phyloP scores from a whole-genome alignment of 2,888 invertebrate genomes.

The Pterostichus madidus region DNA sequence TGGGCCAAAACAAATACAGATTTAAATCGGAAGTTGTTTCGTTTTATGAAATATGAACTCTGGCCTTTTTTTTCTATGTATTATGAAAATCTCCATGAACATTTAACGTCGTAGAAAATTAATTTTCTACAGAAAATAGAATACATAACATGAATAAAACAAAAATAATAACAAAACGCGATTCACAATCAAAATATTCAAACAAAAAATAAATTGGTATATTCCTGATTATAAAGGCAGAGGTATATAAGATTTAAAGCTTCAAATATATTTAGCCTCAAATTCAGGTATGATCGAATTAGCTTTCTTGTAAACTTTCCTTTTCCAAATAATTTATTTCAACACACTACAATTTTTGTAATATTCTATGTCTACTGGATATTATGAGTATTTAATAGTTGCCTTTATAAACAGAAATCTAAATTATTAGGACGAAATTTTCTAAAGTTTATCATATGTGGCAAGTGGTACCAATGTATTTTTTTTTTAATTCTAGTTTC shows the following conservation, averaged over 20 bases:
- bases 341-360: constrained; percentile 1
- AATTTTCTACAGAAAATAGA: constrained; percentile 42
- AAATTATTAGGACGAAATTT: constrained; percentile 13
- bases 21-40: not conserved
- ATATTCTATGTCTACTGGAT: constrained; percentile 5
- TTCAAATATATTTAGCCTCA: not conserved
- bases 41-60: too few species aligned
- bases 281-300: not conserved
- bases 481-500: constrained; percentile 14
- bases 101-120: not conserved
- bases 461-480: constrained; percentile 33
- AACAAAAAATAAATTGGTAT: not conserved
- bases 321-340: not conserved
- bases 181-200: not conserved
- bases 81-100: too few species aligned
- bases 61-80: too few species aligned
- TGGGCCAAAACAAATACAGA: not conserved
- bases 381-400: constrained; percentile 15
- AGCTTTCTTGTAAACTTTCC: not conserved
- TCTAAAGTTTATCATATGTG: constrained; percentile 27
- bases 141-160: constrained; percentile 25
- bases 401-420: constrained; percentile 37
- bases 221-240: constrained; percentile 28
- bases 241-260: constrained; percentile 10
- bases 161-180: not conserved